Evolutionary conservation across 2,797 vertebrate genomes (phyloP).

Genomic region (Ibycter americanus): DNA sequence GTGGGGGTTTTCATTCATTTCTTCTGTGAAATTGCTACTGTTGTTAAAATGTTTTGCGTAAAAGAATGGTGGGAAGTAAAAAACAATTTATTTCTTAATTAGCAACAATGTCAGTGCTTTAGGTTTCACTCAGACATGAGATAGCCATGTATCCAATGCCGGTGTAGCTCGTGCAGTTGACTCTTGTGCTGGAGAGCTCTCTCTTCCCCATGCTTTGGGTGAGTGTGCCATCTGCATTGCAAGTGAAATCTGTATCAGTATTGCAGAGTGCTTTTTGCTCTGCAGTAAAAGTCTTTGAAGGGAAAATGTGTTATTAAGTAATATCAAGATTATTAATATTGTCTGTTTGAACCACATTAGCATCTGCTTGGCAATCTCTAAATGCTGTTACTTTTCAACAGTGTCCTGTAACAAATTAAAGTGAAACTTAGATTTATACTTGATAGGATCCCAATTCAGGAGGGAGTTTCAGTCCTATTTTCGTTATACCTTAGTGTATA

Average conservation of each 20-base stretch:
- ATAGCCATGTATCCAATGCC: neutral
- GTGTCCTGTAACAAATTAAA: slow-evolving; percentile 52
- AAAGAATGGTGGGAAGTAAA: neutral
- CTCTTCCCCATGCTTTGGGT: neutral
- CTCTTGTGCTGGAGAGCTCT: neutral
- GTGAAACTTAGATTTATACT: slow-evolving; percentile 31
- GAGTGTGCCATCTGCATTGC: neutral
- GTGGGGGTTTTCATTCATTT: neutral
- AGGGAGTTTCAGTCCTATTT: slow-evolving; percentile 35
- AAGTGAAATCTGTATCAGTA: neutral
- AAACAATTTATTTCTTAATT: neutral
- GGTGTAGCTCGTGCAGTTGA: neutral
- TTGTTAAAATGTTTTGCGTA: neutral
- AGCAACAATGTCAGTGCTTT: neutral
- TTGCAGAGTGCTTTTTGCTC: neutral
- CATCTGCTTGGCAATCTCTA: slow-evolving; percentile 49
- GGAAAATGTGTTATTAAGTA: slow-evolving; percentile 64
- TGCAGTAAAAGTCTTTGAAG: slow-evolving; percentile 12
- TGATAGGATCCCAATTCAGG: slow-evolving; percentile 27
- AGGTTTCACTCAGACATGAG: neutral
- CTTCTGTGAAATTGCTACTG: neutral
- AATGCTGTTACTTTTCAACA: slow-evolving; percentile 45
- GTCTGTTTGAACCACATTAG: slow-evolving; percentile 49
- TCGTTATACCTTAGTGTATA: slow-evolving; percentile 31
- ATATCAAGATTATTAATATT: slow-evolving; percentile 68